Conservation (phyloP, 2,113 vertebrate species). For the Cranoglanis bouderius region DNA sequence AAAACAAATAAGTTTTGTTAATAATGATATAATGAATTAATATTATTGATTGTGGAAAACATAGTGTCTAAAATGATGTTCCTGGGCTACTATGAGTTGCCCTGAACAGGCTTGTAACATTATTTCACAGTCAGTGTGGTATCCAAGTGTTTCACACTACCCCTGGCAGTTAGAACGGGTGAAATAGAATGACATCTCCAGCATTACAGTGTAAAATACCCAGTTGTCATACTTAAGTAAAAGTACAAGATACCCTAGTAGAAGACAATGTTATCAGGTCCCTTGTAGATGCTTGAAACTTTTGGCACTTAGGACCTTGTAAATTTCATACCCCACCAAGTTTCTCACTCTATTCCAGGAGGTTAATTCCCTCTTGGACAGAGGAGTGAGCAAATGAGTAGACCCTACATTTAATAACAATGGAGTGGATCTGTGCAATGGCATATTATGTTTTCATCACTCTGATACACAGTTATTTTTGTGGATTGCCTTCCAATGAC, state of each 20-base stretch:
- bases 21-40: not conserved
- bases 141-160: too few species aligned
- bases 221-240: too few species aligned
- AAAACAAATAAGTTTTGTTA: not conserved
- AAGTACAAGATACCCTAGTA: not conserved
- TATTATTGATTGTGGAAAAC: not conserved
- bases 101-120: not conserved
- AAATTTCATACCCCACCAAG: not conserved
- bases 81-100: not conserved
- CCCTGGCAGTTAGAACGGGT: too few species aligned
- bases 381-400: not conserved
- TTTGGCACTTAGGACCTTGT: not conserved
- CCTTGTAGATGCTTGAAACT: not conserved
- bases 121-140: not conserved
- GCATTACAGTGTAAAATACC: too few species aligned
- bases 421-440: not conserved
- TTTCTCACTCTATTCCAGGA: not conserved
- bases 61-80: not conserved
- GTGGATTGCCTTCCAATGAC: not conserved
- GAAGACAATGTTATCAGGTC: not conserved
- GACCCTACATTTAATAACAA: not conserved
- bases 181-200: too few species aligned
- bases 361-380: not conserved
- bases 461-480: not conserved
- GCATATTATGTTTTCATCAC: not conserved